These are phyloP conservation scores for Thymelicus lineola DNA, from an alignment of 2,888 invertebrate species.

Conservation along the genomic window DNA sequence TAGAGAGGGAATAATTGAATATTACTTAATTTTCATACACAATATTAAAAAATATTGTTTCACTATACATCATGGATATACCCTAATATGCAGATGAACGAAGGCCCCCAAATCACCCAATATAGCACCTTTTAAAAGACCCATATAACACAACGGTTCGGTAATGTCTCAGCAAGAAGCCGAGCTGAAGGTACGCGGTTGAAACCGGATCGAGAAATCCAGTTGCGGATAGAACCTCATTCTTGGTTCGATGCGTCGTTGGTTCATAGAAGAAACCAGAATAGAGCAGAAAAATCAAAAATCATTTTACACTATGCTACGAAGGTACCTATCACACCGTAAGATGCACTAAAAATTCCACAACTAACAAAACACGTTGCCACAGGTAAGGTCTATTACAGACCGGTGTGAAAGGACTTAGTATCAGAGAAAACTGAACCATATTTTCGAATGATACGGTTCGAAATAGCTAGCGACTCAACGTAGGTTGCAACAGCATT, in stretches of 20 bases:
- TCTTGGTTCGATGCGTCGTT: background rate
- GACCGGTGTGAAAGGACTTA: conserved; percentile 34
- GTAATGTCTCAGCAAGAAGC: background rate
- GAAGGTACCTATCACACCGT: conserved; percentile 32
- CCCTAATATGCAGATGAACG: too few species aligned
- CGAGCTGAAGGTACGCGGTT: background rate
- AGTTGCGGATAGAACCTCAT: conserved; percentile 6
- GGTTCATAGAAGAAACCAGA: conserved; percentile 1
- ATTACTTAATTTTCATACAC: too few species aligned
- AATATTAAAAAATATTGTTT: too few species aligned
- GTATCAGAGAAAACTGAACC: background rate
- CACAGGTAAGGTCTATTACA: conserved; percentile 35
- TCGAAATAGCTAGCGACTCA: background rate
- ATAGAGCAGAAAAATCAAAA: background rate
- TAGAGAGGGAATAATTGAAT: too few species aligned
- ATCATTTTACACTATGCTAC: background rate
- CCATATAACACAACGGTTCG: background rate
- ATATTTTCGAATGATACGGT: background rate
- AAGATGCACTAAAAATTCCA: conserved; percentile 35
- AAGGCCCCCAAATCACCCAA: too few species aligned
- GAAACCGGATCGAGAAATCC: conserved; percentile 12
- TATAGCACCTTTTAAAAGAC: too few species aligned
- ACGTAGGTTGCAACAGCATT: conserved; percentile 36
- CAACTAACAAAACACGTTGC: conserved; percentile 37
- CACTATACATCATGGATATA: too few species aligned